Evolutionary conservation across 2,797 vertebrate genomes (phyloP).

Genomic region (Danio aesculapii): DNA sequence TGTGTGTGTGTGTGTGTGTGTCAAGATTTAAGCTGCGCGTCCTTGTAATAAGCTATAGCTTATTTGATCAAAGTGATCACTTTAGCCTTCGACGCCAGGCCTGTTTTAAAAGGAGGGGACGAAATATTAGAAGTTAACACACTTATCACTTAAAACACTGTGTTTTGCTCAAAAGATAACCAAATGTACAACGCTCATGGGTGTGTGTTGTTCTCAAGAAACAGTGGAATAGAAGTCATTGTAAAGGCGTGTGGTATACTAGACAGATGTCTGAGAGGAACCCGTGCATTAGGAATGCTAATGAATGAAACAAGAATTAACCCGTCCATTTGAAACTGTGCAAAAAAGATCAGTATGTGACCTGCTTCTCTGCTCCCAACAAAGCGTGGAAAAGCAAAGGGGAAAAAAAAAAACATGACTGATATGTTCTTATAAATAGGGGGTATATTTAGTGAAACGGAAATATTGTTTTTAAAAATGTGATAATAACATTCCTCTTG

Average conservation of each 20-base stretch:
- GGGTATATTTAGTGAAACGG: neutral
- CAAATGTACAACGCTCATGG: constrained; percentile 50
- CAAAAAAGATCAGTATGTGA: constrained; percentile 76
- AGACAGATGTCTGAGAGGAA: constrained; percentile 66
- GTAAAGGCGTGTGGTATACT: constrained; percentile 33
- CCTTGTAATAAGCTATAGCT: no score
- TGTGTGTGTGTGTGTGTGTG: no score
- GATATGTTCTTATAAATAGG: no score
- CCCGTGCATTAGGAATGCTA: constrained; percentile 79
- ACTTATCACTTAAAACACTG: neutral
- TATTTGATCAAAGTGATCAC: no score
- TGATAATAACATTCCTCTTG: neutral
- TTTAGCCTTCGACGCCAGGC: constrained; percentile 35
- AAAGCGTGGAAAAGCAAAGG: neutral
- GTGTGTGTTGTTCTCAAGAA: constrained; percentile 22
- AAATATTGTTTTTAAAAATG: no score
- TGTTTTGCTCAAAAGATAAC: neutral
- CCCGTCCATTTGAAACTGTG: constrained; percentile 78
- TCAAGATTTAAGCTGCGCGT: neutral
- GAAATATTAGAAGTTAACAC: neutral
- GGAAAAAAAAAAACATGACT: neutral
- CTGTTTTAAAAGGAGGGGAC: neutral
- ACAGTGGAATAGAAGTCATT: constrained; percentile 37
- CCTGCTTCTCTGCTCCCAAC: constrained; percentile 32
- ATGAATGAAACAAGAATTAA: constrained; percentile 78